Percentiles rank a stretch among this genome's conserved stretches.
Conservation (phyloP, 2,888 invertebrate species). For the Agonum fuliginosum region DNA sequence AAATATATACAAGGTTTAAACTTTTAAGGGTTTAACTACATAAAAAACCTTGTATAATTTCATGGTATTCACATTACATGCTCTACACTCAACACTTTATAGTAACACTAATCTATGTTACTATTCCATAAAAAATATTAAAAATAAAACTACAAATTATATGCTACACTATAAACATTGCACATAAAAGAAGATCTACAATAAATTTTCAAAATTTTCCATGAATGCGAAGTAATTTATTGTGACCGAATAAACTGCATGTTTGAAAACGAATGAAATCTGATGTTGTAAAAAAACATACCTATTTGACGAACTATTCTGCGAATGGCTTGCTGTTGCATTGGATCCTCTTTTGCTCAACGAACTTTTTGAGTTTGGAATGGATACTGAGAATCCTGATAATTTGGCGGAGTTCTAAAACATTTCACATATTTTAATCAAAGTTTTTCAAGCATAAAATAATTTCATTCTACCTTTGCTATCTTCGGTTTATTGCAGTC, state of each 20-base stretch:
- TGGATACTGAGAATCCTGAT: conserved; percentile 69
- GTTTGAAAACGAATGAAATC: conserved; percentile 41
- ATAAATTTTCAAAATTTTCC: conserved; percentile 37
- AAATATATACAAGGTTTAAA: conserved; percentile 29
- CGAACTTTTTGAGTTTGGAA: conserved; percentile 70
- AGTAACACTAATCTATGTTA: conserved; percentile 53
- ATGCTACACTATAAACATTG: conserved; percentile 45
- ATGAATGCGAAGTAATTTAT: conserved; percentile 39
- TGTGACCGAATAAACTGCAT: conserved; percentile 56
- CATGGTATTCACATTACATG: conserved; percentile 27
- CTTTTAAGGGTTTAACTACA: too few species aligned
- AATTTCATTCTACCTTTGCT: conserved; percentile 75
- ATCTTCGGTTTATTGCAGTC: conserved; percentile 87
- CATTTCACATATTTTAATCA: not conserved
- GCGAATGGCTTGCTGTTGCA: conserved; percentile 68
- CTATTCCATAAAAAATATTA: conserved; percentile 23
- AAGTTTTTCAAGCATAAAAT: conserved; percentile 59
- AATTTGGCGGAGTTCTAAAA: conserved; percentile 71
- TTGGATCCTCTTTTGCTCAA: conserved; percentile 70
- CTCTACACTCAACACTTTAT: conserved; percentile 44
- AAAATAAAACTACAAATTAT: conserved; percentile 38
- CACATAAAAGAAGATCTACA: conserved; percentile 45
- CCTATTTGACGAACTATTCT: conserved; percentile 70
- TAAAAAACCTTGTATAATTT: conserved; percentile 42
- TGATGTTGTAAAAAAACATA: conserved; percentile 8